Evolutionary conservation across 1,140 invertebrate genomes (phyloP).

Genomic region (Papilio glaucus): DNA sequence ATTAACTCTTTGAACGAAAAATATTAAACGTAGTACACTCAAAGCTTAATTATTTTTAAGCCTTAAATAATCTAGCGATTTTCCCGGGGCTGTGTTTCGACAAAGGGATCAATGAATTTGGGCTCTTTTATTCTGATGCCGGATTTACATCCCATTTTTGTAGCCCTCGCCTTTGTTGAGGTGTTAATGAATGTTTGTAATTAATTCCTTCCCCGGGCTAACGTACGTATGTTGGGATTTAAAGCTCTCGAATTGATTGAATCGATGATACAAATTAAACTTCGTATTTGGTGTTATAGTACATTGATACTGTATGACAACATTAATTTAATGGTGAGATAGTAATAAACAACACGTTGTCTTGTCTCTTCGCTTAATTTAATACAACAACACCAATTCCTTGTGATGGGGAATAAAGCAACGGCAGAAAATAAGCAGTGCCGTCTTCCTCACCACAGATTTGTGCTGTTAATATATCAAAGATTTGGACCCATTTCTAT

Average conservation of each 20-base stretch:
- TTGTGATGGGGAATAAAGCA: too few species aligned
- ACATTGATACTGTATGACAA: neutral
- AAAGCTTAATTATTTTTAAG: slow-evolving; percentile 1
- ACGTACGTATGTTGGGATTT: neutral
- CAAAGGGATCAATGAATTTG: slow-evolving; percentile 25
- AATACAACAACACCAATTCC: too few species aligned
- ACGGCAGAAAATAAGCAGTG: too few species aligned
- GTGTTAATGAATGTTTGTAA: slow-evolving; percentile 36
- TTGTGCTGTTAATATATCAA: too few species aligned
- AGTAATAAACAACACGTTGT: too few species aligned
- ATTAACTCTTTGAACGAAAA: neutral
- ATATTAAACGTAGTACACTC: neutral
- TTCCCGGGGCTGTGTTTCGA: neutral
- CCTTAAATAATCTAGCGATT: slow-evolving; percentile 17
- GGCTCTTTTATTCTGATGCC: slow-evolving; percentile 10
- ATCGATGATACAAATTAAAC: slow-evolving; percentile 16
- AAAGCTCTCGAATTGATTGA: slow-evolving; percentile 8
- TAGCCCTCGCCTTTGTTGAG: slow-evolving; percentile 22
- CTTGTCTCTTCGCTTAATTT: too few species aligned
- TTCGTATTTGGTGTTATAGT: neutral
- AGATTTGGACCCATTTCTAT: too few species aligned
- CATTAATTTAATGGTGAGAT: neutral
- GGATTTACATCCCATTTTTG: slow-evolving; percentile 30
- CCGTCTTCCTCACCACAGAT: too few species aligned
- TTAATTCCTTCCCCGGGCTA: slow-evolving; percentile 8